These are phyloP conservation scores for Leptodactylus fuscus DNA, from an alignment of 2,113 vertebrate genomes.

Conservation along the genomic window DNA sequence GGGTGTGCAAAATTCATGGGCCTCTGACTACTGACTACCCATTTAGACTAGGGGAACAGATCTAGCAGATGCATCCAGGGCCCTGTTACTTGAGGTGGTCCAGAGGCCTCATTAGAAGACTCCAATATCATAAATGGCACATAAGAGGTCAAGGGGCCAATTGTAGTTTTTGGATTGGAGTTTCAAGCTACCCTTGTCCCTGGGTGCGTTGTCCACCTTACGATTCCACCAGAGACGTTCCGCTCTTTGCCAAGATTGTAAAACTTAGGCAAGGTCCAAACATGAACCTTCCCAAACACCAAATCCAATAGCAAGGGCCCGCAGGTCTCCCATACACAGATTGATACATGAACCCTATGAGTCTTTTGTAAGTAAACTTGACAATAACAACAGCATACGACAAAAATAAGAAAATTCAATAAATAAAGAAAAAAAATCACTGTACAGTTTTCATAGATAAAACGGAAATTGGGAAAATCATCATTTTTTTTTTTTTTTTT, in stretches of 20 bases:
- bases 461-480: neutral
- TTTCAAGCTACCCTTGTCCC: neutral
- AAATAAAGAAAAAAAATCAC: slow-evolving; percentile 22
- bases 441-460: neutral
- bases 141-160: too few species aligned
- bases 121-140: too few species aligned
- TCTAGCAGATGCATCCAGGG: too few species aligned
- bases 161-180: too few species aligned
- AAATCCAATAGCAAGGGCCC: too few species aligned
- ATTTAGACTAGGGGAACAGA: too few species aligned
- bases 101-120: too few species aligned
- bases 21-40: too few species aligned
- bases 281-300: neutral
- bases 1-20: neutral
- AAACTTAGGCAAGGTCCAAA: neutral
- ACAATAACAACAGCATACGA: neutral
- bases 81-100: too few species aligned
- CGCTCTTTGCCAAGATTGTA: neutral
- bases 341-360: slow-evolving; percentile 6
- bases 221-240: neutral
- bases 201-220: neutral
- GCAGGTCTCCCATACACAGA: neutral
- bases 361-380: neutral
- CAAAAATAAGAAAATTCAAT: slow-evolving; percentile 13
- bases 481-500: slow-evolving; percentile 17